Conservation (phyloP, 1,140 invertebrate species). For the Euura saliciscinereae region DNA sequence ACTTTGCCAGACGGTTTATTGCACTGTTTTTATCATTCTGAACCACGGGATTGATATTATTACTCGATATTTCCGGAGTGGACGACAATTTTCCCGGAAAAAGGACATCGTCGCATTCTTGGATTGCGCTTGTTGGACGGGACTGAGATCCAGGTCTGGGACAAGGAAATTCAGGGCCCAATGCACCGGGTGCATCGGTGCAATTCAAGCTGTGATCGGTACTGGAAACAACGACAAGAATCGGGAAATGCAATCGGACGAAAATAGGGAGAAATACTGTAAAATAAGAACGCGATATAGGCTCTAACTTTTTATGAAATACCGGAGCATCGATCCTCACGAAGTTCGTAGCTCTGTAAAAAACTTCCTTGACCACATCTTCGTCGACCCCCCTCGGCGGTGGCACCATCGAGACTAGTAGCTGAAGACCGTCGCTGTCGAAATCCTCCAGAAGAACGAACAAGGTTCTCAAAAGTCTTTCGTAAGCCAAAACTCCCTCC, state of each 20-base stretch:
- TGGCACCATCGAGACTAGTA: slow-evolving; percentile 46
- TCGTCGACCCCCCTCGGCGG: slow-evolving; percentile 39
- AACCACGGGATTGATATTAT: background rate
- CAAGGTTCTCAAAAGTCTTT: slow-evolving; percentile 40
- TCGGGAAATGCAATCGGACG: background rate
- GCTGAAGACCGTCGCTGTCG: slow-evolving; percentile 35
- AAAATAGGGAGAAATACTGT: background rate
- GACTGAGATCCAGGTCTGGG: background rate
- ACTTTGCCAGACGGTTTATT: background rate
- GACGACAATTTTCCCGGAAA: background rate
- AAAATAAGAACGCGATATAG: too few relatives aligned
- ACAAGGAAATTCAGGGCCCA: background rate
- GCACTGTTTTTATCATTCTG: background rate
- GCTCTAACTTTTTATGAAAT: slow-evolving; percentile 29
- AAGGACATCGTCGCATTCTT: background rate
- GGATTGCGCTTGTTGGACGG: background rate
- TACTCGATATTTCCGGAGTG: background rate
- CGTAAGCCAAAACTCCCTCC: slow-evolving; percentile 45
- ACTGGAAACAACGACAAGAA: background rate
- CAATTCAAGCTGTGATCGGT: background rate
- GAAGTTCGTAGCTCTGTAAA: slow-evolving; percentile 38
- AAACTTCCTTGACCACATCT: slow-evolving; percentile 37
- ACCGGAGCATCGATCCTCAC: slow-evolving; percentile 34
- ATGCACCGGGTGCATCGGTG: background rate
- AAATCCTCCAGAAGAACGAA: slow-evolving; percentile 40